These are phyloP conservation scores for Coptotermes formosanus DNA, from an alignment of 1,140 invertebrate genomes.

Conservation along the genomic window DNA sequence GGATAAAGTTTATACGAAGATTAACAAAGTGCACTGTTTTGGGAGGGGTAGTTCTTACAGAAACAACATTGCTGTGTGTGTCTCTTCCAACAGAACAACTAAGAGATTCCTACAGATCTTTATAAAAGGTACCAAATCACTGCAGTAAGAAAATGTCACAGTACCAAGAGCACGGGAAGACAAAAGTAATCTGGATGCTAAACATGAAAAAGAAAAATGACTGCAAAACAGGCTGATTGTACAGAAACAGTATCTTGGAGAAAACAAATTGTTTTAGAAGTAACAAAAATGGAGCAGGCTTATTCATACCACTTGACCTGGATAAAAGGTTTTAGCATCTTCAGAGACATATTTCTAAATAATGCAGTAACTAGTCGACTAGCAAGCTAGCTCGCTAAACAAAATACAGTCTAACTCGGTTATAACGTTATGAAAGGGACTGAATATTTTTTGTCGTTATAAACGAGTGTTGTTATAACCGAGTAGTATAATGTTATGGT, in stretches of 20 bases:
- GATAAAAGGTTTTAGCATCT: background rate
- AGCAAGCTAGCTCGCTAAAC: no score
- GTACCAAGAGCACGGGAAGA: background rate
- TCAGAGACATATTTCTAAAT: no score
- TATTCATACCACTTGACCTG: background rate
- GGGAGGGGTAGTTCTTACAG: background rate
- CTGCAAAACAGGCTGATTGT: no score
- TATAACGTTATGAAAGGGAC: no score
- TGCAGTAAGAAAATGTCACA: background rate
- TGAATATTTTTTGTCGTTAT: no score
- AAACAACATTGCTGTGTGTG: background rate
- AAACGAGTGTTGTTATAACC: no score
- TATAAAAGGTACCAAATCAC: background rate
- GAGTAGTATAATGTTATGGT: no score
- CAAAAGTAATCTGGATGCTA: background rate
- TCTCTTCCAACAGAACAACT: background rate
- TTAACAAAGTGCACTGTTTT: constrained; percentile 3
- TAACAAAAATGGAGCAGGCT: background rate
- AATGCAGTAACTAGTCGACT: no score
- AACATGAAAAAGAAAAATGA: background rate
- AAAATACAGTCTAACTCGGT: no score
- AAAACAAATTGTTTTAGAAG: no score
- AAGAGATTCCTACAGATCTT: background rate
- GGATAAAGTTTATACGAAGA: constrained; percentile 1
- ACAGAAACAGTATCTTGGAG: no score